These are phyloP conservation scores for Myopa testacea DNA, from an alignment of 2,888 invertebrate genomes.

Conservation along the genomic window DNA sequence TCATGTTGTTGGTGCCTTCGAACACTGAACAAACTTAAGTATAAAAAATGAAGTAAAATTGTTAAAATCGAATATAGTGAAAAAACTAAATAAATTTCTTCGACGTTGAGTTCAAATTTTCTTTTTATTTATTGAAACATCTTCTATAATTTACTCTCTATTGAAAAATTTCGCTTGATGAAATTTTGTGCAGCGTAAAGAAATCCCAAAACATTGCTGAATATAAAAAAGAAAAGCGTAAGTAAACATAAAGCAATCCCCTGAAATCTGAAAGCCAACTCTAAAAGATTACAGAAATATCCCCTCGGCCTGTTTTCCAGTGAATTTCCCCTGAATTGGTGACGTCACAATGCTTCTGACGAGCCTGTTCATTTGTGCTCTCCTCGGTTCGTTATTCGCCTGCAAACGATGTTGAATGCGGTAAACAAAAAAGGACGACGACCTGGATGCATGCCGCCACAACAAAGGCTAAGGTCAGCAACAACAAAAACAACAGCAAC, in stretches of 20 bases:
- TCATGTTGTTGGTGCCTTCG: background rate
- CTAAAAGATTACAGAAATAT: background rate
- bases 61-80: too few species aligned
- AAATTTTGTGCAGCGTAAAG: background rate
- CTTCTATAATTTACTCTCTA: background rate
- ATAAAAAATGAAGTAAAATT: too few species aligned
- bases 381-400: background rate
- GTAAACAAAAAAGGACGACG: slow-evolving; percentile 39
- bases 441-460: slow-evolving; percentile 53
- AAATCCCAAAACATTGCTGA: slow-evolving; percentile 24
- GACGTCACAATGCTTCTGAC: slow-evolving; percentile 50
- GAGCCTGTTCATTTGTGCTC: too few species aligned
- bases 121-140: too few species aligned
- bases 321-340: slow-evolving; percentile 44
- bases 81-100: too few species aligned
- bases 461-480: slow-evolving; percentile 58
- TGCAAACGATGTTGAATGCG: slow-evolving; percentile 20
- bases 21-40: too few species aligned
- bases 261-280: slow-evolving; percentile 36
- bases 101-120: too few species aligned
- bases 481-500: slow-evolving; percentile 22
- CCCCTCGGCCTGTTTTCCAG: slow-evolving; percentile 9
- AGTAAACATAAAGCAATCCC: too few species aligned
- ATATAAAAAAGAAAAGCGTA: too few species aligned
- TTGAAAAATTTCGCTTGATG: slow-evolving; percentile 57